phyloP scores from a whole-genome alignment of 1,140 invertebrate species.

The Sycophaga agraensis region DNA sequence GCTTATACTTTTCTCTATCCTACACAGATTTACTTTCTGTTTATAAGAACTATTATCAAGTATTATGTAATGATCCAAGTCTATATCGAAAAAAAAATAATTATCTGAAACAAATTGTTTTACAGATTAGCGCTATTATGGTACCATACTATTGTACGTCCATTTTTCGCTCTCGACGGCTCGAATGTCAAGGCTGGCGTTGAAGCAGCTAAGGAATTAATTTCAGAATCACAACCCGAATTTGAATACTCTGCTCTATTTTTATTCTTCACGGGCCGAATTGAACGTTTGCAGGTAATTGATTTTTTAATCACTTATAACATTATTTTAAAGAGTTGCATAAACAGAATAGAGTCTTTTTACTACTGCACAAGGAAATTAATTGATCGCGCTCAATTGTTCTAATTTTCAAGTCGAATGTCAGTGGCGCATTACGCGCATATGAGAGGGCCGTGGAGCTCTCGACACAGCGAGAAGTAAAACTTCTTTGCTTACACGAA shows the following conservation, averaged over 20 bases:
- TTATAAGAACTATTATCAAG: too few species aligned
- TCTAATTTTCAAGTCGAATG: conserved; percentile 56
- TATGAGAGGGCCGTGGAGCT: conserved; percentile 64
- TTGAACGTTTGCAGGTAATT: conserved; percentile 66
- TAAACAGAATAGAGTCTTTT: too few species aligned
- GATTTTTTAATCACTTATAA: too few species aligned
- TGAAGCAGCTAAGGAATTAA: conserved; percentile 62
- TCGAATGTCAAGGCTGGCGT: conserved; percentile 64
- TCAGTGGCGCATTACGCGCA: conserved; percentile 61
- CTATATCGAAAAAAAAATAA: too few species aligned
- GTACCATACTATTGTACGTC: conserved; percentile 74
- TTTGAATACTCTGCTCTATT: conserved; percentile 70
- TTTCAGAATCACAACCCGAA: conserved; percentile 62
- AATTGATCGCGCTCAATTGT: too few species aligned
- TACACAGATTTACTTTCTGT: too few species aligned
- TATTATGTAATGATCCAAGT: too few species aligned
- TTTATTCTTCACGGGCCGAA: conserved; percentile 69
- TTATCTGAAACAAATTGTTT: too few species aligned
- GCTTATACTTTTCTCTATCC: too few species aligned
- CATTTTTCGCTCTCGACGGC: conserved; percentile 72
- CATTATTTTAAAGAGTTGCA: too few species aligned
- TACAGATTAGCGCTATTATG: conserved; percentile 68
- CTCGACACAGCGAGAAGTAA: conserved; percentile 68
- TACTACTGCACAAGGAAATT: too few species aligned
- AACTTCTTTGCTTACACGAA: conserved; percentile 71